Evolutionary conservation across 64 coral and sea anemone species (phyloP), one percentile per base, ranked within the genome.

Genomic region (Catalaphyllia jardinei): DNA sequence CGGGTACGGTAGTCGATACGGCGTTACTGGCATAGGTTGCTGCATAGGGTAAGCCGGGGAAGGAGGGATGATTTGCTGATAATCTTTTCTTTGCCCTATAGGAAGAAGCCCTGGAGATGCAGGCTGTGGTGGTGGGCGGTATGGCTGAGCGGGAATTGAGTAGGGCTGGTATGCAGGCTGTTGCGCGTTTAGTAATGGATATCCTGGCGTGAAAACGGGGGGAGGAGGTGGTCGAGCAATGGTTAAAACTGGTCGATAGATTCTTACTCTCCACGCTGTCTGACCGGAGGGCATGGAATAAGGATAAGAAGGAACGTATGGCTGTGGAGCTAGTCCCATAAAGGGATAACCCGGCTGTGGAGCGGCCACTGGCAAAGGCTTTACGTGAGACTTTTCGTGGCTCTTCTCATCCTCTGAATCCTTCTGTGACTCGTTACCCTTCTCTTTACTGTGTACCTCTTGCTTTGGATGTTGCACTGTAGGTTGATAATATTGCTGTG

Each of bases 21-120:
- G 12, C 24, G 10, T 71, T 4, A 80, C 55, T 60, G 78, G 54
- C 59, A 55, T 29, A 19, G 42, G 22, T 50, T 18, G 38, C 10
- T 85, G 81, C 24, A 42, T 51, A 5, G 81, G 20, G 22, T 50
- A 51, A 25, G 33, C 24, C 14, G 4, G 10, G 0, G 30, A 19
- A 22, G 81, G 22, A 85, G 31, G 35, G 33, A 46, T 71, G 5
- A 25, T 10, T 35, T 85, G 81, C 22, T 30, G 39, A 50, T 22
- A 12, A 18, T 50, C 38, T 46, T 62, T 18, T 38, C 81, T 17
- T 85, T 63, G 60, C 39, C 17, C 39, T 0, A 71, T 2, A 14
- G 81, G 62, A 49, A 31, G 81, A 64, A 71, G 81, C 30, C 81
- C 81, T 28, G 81, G 62, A 71, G 35, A 71, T 35, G 33, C 81